Base-by-base conservation (phyloP, 2,113 vertebrate species). In the Anguilla rostrata region DNA sequence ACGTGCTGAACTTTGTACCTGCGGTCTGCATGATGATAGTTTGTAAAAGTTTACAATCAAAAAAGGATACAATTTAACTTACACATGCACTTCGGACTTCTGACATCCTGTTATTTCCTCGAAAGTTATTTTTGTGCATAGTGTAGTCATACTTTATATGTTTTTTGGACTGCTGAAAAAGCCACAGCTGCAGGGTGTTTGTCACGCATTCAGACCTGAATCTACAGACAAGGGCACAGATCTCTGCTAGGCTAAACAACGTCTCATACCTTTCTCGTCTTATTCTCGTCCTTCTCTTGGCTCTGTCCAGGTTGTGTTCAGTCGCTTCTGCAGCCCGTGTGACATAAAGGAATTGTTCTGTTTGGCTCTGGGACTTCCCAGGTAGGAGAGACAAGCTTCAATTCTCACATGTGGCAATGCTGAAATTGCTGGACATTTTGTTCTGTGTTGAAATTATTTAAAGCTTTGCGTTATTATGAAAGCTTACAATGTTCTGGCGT, bases 331-430 rank as follows among this genome's bases (percentile, higher is more conserved):
- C 88, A 95, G 94, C 90, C 92, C 93, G 0, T 94, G 92, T 93
- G 94, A 95, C 89, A 94, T 95, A 71, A 95, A 93, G 87, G 95
- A 95, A 82, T 85, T 95, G 56, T 91, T 95, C 84, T 95, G 94
- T 75, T 92, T 93, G 8, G 93, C 94, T 15, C 83, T 92, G 43
- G 91, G 93, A 39, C 89, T 95, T 9, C 89, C 92, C 83, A 93
- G 94, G 95, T 95, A 91, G 85, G 18, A 29, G 63, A 71, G 6
- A n/a, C 6, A 8, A n/a, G 5, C 29, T 1, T 29, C 71, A 75
- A n/a, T 9, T 11, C 22, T 34, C 63, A 22, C 18, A 60, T 18
- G 60, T 22, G 26, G 26, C 9, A n/a, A 75, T 75, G 26, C n/a
- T 75, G n/a, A 34, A 75, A 9, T 8, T 11, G n/a, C 71, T 75